Base-by-base conservation (phyloP, 2,113 vertebrate genomes). In the Eidolon helvum region DNA sequence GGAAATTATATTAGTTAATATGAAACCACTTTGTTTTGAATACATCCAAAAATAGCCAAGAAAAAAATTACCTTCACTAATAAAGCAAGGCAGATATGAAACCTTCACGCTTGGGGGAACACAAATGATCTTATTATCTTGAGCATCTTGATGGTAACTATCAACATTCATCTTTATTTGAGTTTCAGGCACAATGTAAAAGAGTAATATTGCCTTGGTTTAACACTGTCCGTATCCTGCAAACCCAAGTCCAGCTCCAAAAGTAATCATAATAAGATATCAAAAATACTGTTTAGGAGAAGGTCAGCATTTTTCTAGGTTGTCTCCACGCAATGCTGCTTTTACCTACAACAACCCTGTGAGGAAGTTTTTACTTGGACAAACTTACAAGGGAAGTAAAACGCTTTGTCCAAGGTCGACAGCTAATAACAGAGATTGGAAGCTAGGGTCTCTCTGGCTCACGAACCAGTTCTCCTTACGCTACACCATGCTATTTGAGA, bases 81-180 rank as follows among this genome's bases (percentile, higher is more conserved):
- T 94, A 96, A 96, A 95, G 86, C 33, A 82, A 95, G 83, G 82
- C 77, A 96, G 88, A 71, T 69, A 87, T 53, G 88, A 97, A 95
- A 87, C 0, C 83, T 61, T 96, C 78, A 96, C 10, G 43, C 96
- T 84, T 89, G 66, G 43, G 38, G 33, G 77, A 96, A 53, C 94
- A 88, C 5, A 35, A 95, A 92, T 89, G 87, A 82, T 86, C 96
- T 94, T 95, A 95, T 96, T 97, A 95, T 90, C 93, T 21, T 48
- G 38, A 94, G 48, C 38, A 85, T 69, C 85, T 90, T 95, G 66
- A 94, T 69, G 75, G 66, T 35, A 72, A 86, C 86, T 72, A 94
- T 89, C 92, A 96, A 95, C 97, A 94, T 82, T 71, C 71, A 89
- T 93, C 95, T 96, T 92, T 45, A 71, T 94, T 91, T 96, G 84